phyloP scores from a whole-genome alignment of 2,113 vertebrate species.

The Aphelocoma coerulescens region DNA sequence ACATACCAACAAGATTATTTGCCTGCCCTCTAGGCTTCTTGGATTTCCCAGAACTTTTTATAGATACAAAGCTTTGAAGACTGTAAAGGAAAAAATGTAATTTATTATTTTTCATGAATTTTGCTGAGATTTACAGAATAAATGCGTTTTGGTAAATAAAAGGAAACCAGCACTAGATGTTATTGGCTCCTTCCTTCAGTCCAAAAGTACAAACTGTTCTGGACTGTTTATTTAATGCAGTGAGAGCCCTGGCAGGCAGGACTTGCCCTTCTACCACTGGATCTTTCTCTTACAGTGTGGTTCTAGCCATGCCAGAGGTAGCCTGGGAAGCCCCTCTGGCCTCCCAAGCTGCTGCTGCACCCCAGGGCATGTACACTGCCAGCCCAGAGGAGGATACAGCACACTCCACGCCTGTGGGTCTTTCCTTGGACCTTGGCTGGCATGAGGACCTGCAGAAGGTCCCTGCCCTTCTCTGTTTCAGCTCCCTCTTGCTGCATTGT shows the following conservation, averaged over 20 bases:
- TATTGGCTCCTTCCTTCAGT: background rate
- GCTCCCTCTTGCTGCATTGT: background rate
- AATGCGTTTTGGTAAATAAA: conserved; percentile 11
- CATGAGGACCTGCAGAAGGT: background rate
- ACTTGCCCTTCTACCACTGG: background rate
- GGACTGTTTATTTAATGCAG: background rate
- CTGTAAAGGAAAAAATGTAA: background rate
- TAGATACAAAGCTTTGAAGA: background rate
- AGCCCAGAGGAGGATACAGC: background rate
- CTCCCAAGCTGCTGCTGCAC: background rate
- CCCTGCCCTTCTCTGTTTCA: background rate
- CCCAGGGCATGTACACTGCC: background rate
- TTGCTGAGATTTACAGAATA: background rate
- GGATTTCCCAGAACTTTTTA: background rate
- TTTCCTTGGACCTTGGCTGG: background rate
- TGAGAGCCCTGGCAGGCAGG: background rate
- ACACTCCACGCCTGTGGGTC: rapidly evolving
- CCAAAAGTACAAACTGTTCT: background rate
- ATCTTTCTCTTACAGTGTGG: background rate
- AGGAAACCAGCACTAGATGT: background rate
- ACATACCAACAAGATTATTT: background rate
- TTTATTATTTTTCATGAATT: background rate
- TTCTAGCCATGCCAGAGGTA: background rate
- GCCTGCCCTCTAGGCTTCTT: background rate
- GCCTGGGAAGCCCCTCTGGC: background rate